Conservation (phyloP, 2,113 vertebrate genomes). For the Apaloderma vittatum region DNA sequence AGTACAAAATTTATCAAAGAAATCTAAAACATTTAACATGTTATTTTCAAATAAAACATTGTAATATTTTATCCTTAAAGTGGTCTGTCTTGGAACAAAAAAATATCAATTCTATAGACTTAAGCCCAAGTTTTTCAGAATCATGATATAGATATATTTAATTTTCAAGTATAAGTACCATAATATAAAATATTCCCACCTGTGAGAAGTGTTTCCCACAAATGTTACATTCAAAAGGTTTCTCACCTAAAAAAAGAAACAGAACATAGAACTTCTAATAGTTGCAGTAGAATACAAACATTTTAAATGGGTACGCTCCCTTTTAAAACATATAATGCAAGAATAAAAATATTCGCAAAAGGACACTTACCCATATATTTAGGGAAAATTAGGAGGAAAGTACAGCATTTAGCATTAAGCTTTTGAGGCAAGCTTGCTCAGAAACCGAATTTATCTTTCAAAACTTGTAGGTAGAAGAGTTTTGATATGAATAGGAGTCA, state of each 20-base stretch:
- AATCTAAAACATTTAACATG: neutral
- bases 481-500: neutral
- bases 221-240: conserved; percentile 97
- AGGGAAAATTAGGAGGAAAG: neutral
- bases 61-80: neutral
- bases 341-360: neutral
- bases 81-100: neutral
- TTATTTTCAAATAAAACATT: neutral
- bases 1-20: neutral
- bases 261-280: conserved; percentile 59
- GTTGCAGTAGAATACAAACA: conserved; percentile 25
- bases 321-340: neutral
- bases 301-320: neutral
- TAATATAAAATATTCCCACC: conserved; percentile 84
- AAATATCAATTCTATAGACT: neutral
- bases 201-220: conserved; percentile 98
- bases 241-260: conserved; percentile 91
- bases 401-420: neutral
- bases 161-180: conserved; percentile 60
- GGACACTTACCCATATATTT: conserved; percentile 11
- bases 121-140: neutral
- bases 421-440: neutral
- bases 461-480: neutral
- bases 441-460: neutral
- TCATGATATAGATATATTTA: conserved; percentile 29